phyloP scores from a whole-genome alignment of 2,888 invertebrate genomes.

The Tetanocera ferruginea region DNA sequence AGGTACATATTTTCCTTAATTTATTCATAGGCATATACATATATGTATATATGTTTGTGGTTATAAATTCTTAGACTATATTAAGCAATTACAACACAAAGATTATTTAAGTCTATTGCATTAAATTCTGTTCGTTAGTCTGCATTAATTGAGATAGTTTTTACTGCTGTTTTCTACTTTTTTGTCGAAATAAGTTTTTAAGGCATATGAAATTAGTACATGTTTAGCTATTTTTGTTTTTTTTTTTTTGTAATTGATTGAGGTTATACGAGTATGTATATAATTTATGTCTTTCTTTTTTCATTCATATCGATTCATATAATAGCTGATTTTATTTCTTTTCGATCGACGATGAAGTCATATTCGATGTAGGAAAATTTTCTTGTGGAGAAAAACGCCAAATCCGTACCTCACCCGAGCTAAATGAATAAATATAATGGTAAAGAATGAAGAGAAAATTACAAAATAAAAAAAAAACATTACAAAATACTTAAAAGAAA shows the following conservation, averaged over 20 bases:
- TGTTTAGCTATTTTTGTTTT: slow-evolving; percentile 10
- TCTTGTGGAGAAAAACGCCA: slow-evolving; percentile 60
- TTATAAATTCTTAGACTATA: no score
- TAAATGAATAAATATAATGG: slow-evolving; percentile 48
- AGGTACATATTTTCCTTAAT: background rate
- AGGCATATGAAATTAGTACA: slow-evolving; percentile 21
- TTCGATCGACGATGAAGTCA: slow-evolving; percentile 52
- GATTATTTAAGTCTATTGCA: background rate
- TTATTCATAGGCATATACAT: no score
- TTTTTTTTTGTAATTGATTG: background rate
- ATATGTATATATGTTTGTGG: no score
- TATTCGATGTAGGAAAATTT: slow-evolving; percentile 53
- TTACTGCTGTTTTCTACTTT: background rate
- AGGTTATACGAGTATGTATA: background rate
- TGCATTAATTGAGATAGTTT: slow-evolving; percentile 7
- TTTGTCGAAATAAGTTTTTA: slow-evolving; percentile 2
- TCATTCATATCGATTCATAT: no score
- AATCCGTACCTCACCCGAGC: slow-evolving; percentile 61
- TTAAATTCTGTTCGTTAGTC: slow-evolving; percentile 3
- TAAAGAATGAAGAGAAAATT: slow-evolving; percentile 36
- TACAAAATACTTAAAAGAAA: background rate
- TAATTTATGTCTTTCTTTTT: background rate
- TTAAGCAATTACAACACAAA: background rate
- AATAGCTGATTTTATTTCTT: slow-evolving; percentile 42
- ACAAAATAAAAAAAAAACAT: slow-evolving; percentile 28